Conservation (phyloP, 2,113 vertebrate genomes). For the Solenodon paradoxus region DNA sequence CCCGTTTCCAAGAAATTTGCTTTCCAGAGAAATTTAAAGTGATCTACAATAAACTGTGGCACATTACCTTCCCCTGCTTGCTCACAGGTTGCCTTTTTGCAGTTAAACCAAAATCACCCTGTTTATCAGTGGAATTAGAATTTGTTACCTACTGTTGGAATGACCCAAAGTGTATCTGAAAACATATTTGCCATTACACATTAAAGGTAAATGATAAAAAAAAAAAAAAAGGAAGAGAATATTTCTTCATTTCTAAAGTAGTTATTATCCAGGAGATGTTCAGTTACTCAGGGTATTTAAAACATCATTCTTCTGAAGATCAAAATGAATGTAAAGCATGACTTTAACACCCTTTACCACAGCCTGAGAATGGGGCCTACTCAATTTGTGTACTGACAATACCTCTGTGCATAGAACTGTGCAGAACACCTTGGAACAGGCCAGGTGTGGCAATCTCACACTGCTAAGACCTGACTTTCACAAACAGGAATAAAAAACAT, state of each 20-base stretch:
- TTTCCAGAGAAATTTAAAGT: not conserved
- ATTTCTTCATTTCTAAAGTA: not conserved
- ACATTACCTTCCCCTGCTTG: not conserved
- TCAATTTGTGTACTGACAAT: not conserved
- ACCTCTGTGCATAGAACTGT: not conserved
- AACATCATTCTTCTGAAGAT: not conserved
- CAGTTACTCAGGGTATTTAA: not conserved
- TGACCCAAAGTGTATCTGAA: not conserved
- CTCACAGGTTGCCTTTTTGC: not conserved
- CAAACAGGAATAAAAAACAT: not conserved
- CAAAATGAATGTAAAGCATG: constrained; percentile 11
- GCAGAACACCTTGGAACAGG: not conserved
- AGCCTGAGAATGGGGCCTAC: not conserved
- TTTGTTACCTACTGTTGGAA: not conserved
- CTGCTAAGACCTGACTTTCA: not conserved
- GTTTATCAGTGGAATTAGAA: not conserved
- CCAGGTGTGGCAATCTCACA: not conserved
- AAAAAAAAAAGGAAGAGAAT: not conserved
- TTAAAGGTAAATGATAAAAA: constrained; percentile 26
- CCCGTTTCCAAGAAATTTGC: not conserved
- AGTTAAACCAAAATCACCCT: not conserved
- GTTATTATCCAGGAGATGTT: constrained; percentile 9
- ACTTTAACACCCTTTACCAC: not conserved
- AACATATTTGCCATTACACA: not conserved
- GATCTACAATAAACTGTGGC: not conserved